These are phyloP conservation scores for Ooceraea biroi DNA, from an alignment of 1,140 invertebrate species.

Conservation along the genomic window DNA sequence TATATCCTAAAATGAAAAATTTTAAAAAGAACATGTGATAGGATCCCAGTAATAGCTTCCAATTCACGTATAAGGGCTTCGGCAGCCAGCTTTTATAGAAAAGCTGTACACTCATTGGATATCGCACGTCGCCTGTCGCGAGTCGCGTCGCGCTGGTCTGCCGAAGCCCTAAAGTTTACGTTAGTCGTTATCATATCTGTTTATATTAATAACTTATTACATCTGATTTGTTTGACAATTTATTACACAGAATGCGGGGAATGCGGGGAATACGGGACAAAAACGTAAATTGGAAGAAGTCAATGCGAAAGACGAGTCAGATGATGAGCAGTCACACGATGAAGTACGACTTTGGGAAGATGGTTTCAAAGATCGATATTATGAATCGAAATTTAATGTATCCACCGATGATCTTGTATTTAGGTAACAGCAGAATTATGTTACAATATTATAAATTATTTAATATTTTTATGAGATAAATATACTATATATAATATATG, in stretches of 20 bases:
- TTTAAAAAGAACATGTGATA: too few species aligned
- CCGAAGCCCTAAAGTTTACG: too few species aligned
- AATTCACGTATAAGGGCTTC: too few species aligned
- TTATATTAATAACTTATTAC: conserved; percentile 6
- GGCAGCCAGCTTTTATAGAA: too few species aligned
- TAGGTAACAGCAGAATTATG: conserved; percentile 85
- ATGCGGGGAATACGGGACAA: conserved; percentile 71
- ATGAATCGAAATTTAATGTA: conserved; percentile 98
- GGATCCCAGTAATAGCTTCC: too few species aligned
- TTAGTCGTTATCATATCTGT: background rate
- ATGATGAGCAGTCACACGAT: conserved; percentile 94
- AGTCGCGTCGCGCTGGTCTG: too few species aligned
- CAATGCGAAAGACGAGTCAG: conserved; percentile 86
- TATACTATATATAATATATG: too few species aligned
- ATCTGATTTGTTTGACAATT: background rate
- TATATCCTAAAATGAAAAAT: background rate
- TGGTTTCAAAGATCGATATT: conserved; percentile 99
- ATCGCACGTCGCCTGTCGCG: too few species aligned
- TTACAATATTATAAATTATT: background rate
- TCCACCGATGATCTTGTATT: conserved; percentile 93
- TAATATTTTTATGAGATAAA: background rate
- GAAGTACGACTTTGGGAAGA: conserved; percentile 98
- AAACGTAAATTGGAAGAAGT: conserved; percentile 86
- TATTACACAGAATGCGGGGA: conserved; percentile 65
- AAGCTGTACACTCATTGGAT: too few species aligned